Conservation (phyloP, 2,888 invertebrate genomes). For the Alviniconcha strummeri region DNA sequence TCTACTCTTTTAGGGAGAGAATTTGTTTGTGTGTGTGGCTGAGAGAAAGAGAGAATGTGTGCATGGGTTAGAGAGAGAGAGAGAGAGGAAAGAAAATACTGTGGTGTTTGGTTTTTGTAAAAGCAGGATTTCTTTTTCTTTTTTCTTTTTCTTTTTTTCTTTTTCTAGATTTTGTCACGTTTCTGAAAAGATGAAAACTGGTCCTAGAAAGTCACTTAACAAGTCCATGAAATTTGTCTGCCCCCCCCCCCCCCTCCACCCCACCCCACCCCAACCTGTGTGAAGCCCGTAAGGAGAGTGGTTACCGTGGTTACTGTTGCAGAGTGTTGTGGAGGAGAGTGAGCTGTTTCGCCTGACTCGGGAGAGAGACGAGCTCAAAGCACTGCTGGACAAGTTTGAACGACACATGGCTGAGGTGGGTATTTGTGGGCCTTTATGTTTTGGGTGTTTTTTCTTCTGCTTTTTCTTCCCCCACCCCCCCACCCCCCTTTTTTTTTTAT, state of each 20-base stretch:
- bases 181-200: neutral
- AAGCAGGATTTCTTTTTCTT: neutral
- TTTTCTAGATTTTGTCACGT: neutral
- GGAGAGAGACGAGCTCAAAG: constrained; percentile 72
- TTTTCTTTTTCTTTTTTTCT: neutral
- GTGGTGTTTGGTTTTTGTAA: too few species aligned
- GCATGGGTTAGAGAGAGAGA: too few species aligned
- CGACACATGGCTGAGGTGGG: constrained; percentile 73
- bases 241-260: neutral
- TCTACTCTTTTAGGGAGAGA: too few species aligned
- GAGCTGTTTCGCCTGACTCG: constrained; percentile 66
- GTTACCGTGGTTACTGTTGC: constrained; percentile 20
- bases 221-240: neutral
- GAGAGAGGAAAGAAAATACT: too few species aligned
- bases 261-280: neutral
- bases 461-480: too few species aligned
- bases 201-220: too few species aligned
- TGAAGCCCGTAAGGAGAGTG: neutral
- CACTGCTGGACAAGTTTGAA: constrained; percentile 73
- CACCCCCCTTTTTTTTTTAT: neutral
- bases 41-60: too few species aligned
- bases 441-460: neutral
- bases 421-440: neutral
- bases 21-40: too few species aligned
- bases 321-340: constrained; percentile 58